Evolutionary conservation across 2,888 invertebrate genomes (phyloP).

Genomic region (Bruchidius siliquastri): DNA sequence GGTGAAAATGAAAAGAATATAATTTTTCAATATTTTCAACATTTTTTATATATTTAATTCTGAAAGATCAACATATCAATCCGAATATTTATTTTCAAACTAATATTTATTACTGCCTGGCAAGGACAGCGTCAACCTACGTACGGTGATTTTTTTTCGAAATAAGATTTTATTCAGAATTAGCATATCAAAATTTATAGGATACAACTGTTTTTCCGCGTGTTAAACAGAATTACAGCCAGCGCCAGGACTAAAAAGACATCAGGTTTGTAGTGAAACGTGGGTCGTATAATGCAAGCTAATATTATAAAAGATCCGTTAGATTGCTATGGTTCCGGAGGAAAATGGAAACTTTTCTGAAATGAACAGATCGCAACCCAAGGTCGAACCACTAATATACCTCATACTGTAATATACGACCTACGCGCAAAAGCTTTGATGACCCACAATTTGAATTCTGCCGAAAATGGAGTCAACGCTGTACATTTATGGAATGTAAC

Average conservation of each 20-base stretch:
- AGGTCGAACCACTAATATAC: background rate
- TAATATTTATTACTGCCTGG: too few relatives aligned
- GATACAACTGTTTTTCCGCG: too few relatives aligned
- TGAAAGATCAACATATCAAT: too few relatives aligned
- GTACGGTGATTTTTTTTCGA: too few relatives aligned
- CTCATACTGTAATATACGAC: background rate
- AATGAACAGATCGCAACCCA: background rate
- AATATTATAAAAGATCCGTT: background rate
- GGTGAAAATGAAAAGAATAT: too few relatives aligned
- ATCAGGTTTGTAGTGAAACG: background rate
- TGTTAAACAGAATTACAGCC: too few relatives aligned
- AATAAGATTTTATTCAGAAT: too few relatives aligned
- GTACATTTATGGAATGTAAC: background rate
- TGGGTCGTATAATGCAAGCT: background rate
- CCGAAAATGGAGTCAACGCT: background rate
- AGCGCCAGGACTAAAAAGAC: background rate
- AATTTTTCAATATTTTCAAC: too few relatives aligned
- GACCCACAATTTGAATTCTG: background rate
- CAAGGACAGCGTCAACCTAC: too few relatives aligned
- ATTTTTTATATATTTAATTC: too few relatives aligned
- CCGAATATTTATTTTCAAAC: too few relatives aligned
- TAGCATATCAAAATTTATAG: too few relatives aligned
- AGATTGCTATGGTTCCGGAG: background rate
- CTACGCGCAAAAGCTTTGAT: background rate
- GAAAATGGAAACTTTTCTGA: background rate